A percentile compares a stretch with the other conserved stretches of the same genome.
These are phyloP conservation scores for Pseudomyrmex flavicornis DNA, from an alignment of 1,140 invertebrate genomes.

Conservation along the genomic window DNA sequence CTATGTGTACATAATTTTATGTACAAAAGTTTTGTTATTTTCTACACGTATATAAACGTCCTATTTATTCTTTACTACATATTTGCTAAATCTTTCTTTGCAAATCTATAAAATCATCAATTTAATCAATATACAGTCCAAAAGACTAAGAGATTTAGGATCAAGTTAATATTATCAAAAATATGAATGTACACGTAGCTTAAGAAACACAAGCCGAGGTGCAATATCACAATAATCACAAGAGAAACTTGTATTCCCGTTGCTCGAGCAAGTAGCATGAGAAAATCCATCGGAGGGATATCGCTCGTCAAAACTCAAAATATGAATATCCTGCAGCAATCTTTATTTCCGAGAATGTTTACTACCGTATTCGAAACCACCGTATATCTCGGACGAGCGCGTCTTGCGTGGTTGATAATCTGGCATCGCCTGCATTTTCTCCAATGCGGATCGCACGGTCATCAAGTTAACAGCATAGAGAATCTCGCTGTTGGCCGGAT, in stretches of 20 bases:
- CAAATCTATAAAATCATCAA: neutral
- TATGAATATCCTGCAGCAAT: too few relatives aligned
- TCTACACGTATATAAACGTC: too few relatives aligned
- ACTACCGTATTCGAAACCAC: neutral
- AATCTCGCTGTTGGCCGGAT: slow-evolving; percentile 81
- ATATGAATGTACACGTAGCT: slow-evolving; percentile 30
- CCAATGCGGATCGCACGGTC: slow-evolving; percentile 83
- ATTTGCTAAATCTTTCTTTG: neutral
- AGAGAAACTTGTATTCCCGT: neutral
- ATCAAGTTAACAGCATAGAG: slow-evolving; percentile 85
- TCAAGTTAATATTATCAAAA: slow-evolving; percentile 50
- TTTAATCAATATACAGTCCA: slow-evolving; percentile 26
- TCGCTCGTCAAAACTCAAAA: neutral
- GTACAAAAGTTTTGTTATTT: too few relatives aligned
- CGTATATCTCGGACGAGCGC: slow-evolving; percentile 76
- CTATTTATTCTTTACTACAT: neutral
- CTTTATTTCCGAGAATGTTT: neutral
- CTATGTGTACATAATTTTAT: too few relatives aligned
- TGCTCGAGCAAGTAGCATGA: slow-evolving; percentile 3
- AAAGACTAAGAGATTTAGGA: slow-evolving; percentile 12
- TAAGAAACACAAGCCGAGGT: slow-evolving; percentile 11
- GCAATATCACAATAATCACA: neutral
- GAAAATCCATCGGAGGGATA: neutral
- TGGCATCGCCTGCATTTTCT: slow-evolving; percentile 84
- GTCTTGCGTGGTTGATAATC: slow-evolving; percentile 85